These are phyloP conservation scores for Lichenostomus cassidix DNA, from an alignment of 2,113 vertebrate species.

Conservation along the genomic window DNA sequence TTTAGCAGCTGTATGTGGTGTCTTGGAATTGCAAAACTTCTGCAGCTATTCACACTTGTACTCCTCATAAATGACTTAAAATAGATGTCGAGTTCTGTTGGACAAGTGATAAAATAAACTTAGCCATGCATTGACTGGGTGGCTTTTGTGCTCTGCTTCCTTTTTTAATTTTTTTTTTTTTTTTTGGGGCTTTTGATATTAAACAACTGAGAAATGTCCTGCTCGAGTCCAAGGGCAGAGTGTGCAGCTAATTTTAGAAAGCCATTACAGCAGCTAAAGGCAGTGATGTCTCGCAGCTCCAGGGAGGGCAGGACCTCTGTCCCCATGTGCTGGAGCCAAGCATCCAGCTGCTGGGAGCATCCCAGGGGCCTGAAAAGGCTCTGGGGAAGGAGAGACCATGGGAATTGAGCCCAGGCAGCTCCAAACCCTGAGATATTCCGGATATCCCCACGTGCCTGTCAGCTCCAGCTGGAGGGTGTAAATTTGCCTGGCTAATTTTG, in stretches of 20 bases:
- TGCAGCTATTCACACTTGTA: constrained; percentile 47
- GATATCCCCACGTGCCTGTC: not conserved
- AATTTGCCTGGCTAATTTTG: not conserved
- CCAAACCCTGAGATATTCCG: not conserved
- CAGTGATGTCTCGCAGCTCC: not conserved
- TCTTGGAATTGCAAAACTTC: constrained; percentile 56
- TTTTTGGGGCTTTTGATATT: not conserved
- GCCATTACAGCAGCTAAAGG: not conserved
- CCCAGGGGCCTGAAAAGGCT: not conserved
- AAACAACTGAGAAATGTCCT: constrained; percentile 21
- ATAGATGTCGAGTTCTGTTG: constrained; percentile 1
- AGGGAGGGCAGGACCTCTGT: constrained; percentile 4
- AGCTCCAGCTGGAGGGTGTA: not conserved
- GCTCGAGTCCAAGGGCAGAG: not conserved
- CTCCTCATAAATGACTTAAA: constrained; percentile 44
- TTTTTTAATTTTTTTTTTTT: not conserved
- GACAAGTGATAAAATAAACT: constrained; percentile 52
- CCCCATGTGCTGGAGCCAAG: not conserved
- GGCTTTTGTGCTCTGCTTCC: constrained; percentile 14
- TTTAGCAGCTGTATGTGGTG: constrained; percentile 29
- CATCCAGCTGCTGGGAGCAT: not conserved
- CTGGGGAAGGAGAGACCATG: not conserved
- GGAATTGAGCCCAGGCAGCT: not conserved
- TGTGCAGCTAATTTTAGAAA: constrained; percentile 44
- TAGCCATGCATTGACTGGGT: not conserved